Conservation (phyloP, 2,888 invertebrate genomes). For the Phania funesta region DNA sequence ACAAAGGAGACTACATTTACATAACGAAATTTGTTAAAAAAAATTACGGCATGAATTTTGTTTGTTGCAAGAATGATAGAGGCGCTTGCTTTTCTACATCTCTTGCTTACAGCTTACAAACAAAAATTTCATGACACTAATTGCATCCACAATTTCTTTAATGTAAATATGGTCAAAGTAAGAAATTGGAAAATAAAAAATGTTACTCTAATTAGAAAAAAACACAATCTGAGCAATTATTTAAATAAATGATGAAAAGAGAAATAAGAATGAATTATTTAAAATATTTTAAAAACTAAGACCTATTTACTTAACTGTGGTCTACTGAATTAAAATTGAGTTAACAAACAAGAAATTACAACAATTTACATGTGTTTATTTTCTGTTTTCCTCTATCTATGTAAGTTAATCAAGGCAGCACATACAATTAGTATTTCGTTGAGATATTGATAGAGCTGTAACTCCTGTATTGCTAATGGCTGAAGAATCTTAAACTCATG, state of each 20-base stretch:
- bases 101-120: too few relatives aligned
- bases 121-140: too few relatives aligned
- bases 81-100: too few relatives aligned
- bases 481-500: slow-evolving; percentile 77
- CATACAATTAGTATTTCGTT: slow-evolving; percentile 78
- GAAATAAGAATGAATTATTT: background rate
- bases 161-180: too few relatives aligned
- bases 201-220: background rate
- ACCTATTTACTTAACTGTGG: background rate
- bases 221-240: background rate
- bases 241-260: background rate
- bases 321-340: background rate
- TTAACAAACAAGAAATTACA: background rate
- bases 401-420: slow-evolving; percentile 77
- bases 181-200: background rate
- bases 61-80: too few relatives aligned
- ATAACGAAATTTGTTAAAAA: too few relatives aligned
- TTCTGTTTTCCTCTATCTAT: slow-evolving; percentile 71
- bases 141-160: too few relatives aligned
- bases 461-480: slow-evolving; percentile 75
- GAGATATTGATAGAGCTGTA: slow-evolving; percentile 75
- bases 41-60: too few relatives aligned
- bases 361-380: slow-evolving; percentile 1
- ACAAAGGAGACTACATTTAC: too few relatives aligned
- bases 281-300: background rate